A percentile compares a stretch with the other conserved stretches of the same genome.
phyloP scores from a whole-genome alignment of 2,797 vertebrate genomes.

The Crocodylus rhombifer region DNA sequence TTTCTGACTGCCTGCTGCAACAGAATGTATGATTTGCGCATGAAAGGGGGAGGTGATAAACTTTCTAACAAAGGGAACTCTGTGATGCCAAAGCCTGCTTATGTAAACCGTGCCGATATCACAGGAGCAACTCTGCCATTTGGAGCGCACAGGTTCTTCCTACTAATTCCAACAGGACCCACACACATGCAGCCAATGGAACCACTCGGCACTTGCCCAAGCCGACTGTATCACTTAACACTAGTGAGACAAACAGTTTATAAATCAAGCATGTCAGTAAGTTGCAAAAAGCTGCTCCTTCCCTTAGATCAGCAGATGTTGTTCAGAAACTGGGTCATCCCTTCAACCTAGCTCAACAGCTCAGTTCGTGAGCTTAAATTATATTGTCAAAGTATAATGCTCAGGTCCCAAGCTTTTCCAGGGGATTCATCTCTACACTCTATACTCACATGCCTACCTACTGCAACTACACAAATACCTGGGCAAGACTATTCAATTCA shows the following conservation, averaged over 20 bases:
- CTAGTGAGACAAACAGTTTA: neutral
- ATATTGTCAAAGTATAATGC: neutral
- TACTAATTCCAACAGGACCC: neutral
- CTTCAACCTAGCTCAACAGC: neutral
- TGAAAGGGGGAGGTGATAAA: no score
- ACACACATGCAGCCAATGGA: rapidly evolving
- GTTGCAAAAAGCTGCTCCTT: neutral
- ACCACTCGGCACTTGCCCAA: neutral
- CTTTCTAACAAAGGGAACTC: neutral
- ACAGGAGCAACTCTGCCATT: rapidly evolving
- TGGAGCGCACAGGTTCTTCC: neutral
- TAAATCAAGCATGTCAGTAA: neutral
- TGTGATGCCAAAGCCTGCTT: neutral
- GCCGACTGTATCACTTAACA: neutral
- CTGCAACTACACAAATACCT: neutral
- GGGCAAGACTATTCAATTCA: neutral
- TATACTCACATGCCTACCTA: neutral
- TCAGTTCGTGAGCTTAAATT: neutral
- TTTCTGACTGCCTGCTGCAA: no score
- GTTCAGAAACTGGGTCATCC: neutral
- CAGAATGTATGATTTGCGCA: no score
- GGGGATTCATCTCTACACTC: neutral
- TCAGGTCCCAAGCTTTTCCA: neutral
- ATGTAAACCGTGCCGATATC: rapidly evolving
- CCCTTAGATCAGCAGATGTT: neutral